Evolutionary conservation across 2,888 invertebrate species (phyloP).

Genomic region (Spatulosminthurus flaviceps): DNA sequence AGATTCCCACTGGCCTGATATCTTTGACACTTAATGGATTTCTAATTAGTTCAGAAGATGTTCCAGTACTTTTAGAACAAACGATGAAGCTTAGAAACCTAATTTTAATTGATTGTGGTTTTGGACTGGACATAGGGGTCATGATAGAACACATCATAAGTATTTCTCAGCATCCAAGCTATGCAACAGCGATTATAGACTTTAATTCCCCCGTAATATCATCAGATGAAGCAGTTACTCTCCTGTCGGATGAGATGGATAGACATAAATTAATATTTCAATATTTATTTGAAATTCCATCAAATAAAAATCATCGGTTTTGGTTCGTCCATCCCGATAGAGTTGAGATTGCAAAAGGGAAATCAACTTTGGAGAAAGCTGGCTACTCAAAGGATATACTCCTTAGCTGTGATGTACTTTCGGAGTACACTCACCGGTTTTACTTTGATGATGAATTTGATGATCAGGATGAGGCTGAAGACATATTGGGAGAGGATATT

Average conservation of each 20-base stretch:
- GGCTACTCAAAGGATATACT: slow-evolving; percentile 32
- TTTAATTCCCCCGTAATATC: slow-evolving; percentile 26
- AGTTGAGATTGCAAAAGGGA: slow-evolving; percentile 11
- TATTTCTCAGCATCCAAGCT: slow-evolving; percentile 29
- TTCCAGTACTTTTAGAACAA: neutral
- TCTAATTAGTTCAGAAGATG: slow-evolving; percentile 32
- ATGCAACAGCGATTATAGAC: slow-evolving; percentile 28
- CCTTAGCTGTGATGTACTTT: slow-evolving; percentile 16
- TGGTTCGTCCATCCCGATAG: slow-evolving; percentile 37
- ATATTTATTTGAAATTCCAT: slow-evolving; percentile 32
- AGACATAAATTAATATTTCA: slow-evolving; percentile 28
- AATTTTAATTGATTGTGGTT: slow-evolving; percentile 38
- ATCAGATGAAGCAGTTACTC: neutral
- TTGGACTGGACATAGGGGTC: slow-evolving; percentile 35
- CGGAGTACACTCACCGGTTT: slow-evolving; percentile 12
- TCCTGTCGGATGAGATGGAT: slow-evolving; percentile 33
- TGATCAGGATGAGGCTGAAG: neutral
- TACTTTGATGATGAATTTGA: slow-evolving; percentile 36
- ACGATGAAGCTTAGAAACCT: slow-evolving; percentile 4
- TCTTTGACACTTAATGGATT: slow-evolving; percentile 33
- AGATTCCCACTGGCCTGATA: slow-evolving; percentile 19
- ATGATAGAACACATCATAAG: slow-evolving; percentile 15
- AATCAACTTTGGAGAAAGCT: slow-evolving; percentile 23
- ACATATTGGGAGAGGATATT: neutral
- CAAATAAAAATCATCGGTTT: slow-evolving; percentile 30